A percentile compares a stretch with the other conserved stretches of the same genome.
These are phyloP conservation scores for Orgyia antiqua DNA, from an alignment of 2,888 invertebrate species.

Conservation along the genomic window DNA sequence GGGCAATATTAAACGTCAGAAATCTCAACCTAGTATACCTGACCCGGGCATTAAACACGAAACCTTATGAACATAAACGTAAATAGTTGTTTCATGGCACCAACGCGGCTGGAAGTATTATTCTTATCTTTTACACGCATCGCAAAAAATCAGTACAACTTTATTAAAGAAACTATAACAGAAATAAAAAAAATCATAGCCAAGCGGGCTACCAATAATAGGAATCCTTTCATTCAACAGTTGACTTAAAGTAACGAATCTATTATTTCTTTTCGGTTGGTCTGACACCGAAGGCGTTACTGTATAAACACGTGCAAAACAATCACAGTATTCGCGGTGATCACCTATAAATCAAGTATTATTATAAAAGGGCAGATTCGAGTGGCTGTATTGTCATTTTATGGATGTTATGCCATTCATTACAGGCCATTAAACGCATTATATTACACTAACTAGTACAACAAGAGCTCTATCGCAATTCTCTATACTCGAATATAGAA, in stretches of 20 bases:
- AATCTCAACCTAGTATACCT: no score
- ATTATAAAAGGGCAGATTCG: slow-evolving; percentile 72
- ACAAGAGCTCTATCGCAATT: slow-evolving; percentile 29
- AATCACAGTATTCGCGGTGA: slow-evolving; percentile 54
- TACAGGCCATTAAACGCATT: slow-evolving; percentile 77
- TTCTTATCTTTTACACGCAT: no score
- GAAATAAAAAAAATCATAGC: slow-evolving; percentile 6
- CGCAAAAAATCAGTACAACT: no score
- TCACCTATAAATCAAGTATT: slow-evolving; percentile 69
- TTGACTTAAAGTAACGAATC: slow-evolving; percentile 29
- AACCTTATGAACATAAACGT: no score
- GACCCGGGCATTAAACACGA: no score
- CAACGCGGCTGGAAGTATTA: no score
- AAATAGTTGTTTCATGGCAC: no score
- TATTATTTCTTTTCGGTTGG: slow-evolving; percentile 24
- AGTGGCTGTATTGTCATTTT: slow-evolving; percentile 73
- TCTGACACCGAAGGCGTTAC: slow-evolving; percentile 43
- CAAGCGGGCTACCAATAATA: slow-evolving; percentile 11
- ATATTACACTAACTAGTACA: slow-evolving; percentile 52
- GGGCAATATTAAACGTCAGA: no score
- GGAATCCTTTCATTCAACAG: slow-evolving; percentile 18
- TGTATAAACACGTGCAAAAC: slow-evolving; percentile 68
- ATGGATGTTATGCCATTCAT: slow-evolving; percentile 77
- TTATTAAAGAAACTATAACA: neutral
- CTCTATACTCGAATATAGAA: slow-evolving; percentile 8